Evolutionary conservation across 2,113 vertebrate species (phyloP).

Genomic region (Prunella fulvescens): DNA sequence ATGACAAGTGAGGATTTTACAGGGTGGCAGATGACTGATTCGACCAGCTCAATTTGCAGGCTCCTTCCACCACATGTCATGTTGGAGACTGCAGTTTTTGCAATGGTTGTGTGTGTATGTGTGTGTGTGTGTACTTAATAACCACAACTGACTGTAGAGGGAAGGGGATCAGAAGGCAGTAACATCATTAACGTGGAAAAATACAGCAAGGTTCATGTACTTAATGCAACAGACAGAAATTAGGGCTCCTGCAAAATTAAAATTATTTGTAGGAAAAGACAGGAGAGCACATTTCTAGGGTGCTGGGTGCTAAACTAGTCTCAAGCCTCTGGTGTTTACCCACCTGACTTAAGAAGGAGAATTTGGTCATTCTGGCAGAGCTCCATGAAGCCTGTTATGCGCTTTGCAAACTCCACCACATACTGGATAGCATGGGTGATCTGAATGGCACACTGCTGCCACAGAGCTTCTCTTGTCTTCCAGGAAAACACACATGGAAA

Average conservation of each 20-base stretch:
- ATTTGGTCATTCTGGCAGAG: slow-evolving; percentile 99
- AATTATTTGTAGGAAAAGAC: background rate
- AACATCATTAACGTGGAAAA: slow-evolving; percentile 25
- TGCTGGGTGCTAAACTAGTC: background rate
- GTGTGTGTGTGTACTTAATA: slow-evolving; percentile 9
- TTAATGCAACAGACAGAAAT: slow-evolving; percentile 16
- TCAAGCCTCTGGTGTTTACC: background rate
- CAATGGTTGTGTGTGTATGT: background rate
- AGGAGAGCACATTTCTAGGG: background rate
- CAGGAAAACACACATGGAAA: slow-evolving; percentile 1
- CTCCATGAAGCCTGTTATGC: slow-evolving; percentile 99
- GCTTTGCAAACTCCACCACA: slow-evolving; percentile 98
- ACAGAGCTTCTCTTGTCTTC: slow-evolving; percentile 92
- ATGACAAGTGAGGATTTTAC: slow-evolving; percentile 39
- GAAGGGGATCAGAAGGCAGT: slow-evolving; percentile 6
- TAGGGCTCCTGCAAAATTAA: background rate
- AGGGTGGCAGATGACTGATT: slow-evolving; percentile 63
- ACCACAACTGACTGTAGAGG: slow-evolving; percentile 35
- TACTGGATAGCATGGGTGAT: slow-evolving; percentile 99
- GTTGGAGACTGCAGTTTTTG: slow-evolving; percentile 26
- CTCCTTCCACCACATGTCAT: slow-evolving; percentile 66
- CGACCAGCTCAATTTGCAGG: slow-evolving; percentile 36
- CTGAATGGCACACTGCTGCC: slow-evolving; percentile 99
- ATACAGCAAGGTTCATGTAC: background rate
- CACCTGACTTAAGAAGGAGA: slow-evolving; percentile 98